Base-by-base conservation (phyloP, 2,888 invertebrate species). In the Heliconius ethilla region DNA sequence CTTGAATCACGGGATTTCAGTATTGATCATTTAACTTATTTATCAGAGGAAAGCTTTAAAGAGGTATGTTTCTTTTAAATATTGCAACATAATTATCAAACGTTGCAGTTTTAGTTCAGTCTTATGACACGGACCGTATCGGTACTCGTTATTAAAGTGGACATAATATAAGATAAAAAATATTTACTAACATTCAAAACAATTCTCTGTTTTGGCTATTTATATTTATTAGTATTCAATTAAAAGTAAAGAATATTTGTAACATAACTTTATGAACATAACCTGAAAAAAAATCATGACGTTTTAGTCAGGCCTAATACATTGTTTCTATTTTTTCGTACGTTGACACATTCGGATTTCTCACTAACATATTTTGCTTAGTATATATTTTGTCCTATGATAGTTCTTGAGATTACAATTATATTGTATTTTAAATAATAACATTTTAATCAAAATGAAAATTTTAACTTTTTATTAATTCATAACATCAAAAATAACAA, bases 1-100 rank as follows among this genome's bases (percentile, higher is more conserved):
- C 94, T 94, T 94, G 94, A 94, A 93, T 94, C 94, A 93, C 94
- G 92, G 90, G 93, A 93, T 90, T 89, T 88, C 84, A 86, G 89
- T 93, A 92, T 92, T 92, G 92, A 93, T 93, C 88, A 89, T 84
- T 85, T 83, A 84, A 79, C 37, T 78, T 83, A 84, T 86, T 85
- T 85, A 75, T 78, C 76, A 66, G 62, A 73, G 75, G 74, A 79
- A 78, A 81, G 65, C 51, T 75, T 75, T 75, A n/a, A 18, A n/a
- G 74, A 79, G 78, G 78, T 78, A 78, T 62, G 78, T 78, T 22
- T 29, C 25, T 27, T 70, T 40, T 37, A 67, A 55, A 72, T 29
- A 72, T 59, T 75, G 59, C 72, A 72, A 63, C 59, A 55, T 55
- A 40, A 25, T 77, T 62, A 77, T 59, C 15, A 62, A 67, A 29